Conservation (phyloP, 2,888 invertebrate species). For the Andrena trimmerana region DNA sequence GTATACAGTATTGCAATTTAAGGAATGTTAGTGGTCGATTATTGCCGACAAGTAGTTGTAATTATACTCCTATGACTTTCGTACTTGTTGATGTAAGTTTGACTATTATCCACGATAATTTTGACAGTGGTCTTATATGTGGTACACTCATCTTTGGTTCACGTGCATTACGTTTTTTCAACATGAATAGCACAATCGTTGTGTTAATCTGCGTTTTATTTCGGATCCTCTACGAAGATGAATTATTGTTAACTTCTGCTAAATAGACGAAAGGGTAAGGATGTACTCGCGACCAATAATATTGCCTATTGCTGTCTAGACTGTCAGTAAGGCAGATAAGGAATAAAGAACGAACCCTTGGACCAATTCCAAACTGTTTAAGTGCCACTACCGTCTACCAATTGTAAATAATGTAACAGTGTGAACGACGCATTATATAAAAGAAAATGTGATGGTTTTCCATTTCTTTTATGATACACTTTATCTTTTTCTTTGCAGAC, state of each 20-base stretch:
- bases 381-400: conserved; percentile 60
- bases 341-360: conserved; percentile 68
- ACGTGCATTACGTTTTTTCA: conserved; percentile 42
- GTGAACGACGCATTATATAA: conserved; percentile 48
- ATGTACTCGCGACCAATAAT: conserved; percentile 21
- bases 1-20: conserved; percentile 36
- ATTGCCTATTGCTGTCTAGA: conserved; percentile 19
- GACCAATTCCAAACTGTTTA: conserved; percentile 68
- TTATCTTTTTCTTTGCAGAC: conserved; percentile 25
- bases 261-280: conserved; percentile 21
- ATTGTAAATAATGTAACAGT: conserved; percentile 60
- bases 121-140: conserved; percentile 59
- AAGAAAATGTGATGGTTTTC: conserved; percentile 36
- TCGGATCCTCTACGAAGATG: conserved; percentile 21
- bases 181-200: conserved; percentile 11
- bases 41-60: conserved; percentile 40
- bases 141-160: conserved; percentile 52
- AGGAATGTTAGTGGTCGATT: conserved; percentile 55
- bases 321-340: conserved; percentile 36
- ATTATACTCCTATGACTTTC: conserved; percentile 32
- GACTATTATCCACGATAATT: conserved; percentile 26
- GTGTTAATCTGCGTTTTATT: conserved; percentile 18
- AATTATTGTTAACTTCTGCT: conserved; percentile 20
- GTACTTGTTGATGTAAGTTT: conserved; percentile 38
- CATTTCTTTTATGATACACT: conserved; percentile 35